Evolutionary conservation across 2,797 vertebrate species (phyloP).

Genomic region (Platalea minor): DNA sequence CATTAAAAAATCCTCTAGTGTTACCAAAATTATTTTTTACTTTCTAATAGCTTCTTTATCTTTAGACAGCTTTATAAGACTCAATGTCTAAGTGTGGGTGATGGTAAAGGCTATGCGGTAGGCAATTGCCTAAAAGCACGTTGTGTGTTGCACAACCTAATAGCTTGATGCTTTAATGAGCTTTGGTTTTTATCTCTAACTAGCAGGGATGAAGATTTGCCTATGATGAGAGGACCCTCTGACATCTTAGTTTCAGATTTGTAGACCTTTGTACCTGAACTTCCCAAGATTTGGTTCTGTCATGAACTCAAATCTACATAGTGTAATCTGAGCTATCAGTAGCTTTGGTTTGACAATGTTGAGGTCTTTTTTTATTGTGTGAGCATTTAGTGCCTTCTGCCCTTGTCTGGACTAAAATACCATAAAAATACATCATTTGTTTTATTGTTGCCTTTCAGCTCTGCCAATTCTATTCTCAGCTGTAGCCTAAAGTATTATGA

Average conservation of each 20-base stretch:
- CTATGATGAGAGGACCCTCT: not conserved
- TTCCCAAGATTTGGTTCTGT: not conserved
- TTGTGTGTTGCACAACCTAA: not conserved
- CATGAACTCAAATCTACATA: not conserved
- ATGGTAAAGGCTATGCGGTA: not conserved
- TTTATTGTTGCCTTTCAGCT: not conserved
- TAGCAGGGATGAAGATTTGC: not conserved
- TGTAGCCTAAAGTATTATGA: not conserved
- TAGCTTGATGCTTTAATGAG: not conserved
- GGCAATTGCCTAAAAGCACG: not conserved
- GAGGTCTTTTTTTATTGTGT: not conserved
- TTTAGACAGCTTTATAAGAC: not conserved
- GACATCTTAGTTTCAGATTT: not conserved
- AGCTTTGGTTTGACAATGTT: not conserved
- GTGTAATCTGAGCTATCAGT: not conserved
- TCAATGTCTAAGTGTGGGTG: not conserved
- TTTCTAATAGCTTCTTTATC: not conserved
- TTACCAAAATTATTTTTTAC: not conserved
- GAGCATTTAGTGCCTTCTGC: not conserved
- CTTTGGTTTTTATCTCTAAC: not conserved
- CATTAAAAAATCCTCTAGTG: not conserved
- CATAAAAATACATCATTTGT: not conserved
- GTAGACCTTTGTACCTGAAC: not conserved
- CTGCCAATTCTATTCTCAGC: not conserved
- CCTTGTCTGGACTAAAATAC: not conserved